These are phyloP conservation scores for Lasius fuliginosus DNA, from an alignment of 2,888 invertebrate species.

Conservation along the genomic window DNA sequence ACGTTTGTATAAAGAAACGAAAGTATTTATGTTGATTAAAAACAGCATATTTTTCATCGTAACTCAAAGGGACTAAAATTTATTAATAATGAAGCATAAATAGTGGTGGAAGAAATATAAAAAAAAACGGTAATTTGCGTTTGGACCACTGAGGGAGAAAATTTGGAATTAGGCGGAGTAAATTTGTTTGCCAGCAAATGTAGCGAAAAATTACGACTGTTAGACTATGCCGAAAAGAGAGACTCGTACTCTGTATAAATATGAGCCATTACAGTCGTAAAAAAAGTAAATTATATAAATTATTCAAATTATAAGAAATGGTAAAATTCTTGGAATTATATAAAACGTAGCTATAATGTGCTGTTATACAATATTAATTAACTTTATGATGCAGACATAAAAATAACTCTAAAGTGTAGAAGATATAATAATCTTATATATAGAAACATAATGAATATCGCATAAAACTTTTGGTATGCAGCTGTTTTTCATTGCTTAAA, in stretches of 20 bases:
- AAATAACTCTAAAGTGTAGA: not conserved
- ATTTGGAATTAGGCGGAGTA: slow-evolving; percentile 54
- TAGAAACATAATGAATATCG: not conserved
- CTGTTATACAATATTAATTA: not conserved
- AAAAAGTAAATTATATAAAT: slow-evolving; percentile 11
- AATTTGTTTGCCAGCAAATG: slow-evolving; percentile 78
- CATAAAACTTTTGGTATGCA: not conserved
- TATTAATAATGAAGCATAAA: slow-evolving; percentile 26
- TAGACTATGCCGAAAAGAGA: not conserved
- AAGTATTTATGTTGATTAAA: slow-evolving; percentile 18
- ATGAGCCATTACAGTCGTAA: not conserved
- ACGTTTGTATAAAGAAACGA: not conserved
- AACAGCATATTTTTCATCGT: slow-evolving; percentile 1
- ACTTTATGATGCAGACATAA: not conserved
- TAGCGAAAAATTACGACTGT: slow-evolving; percentile 79
- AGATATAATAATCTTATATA: slow-evolving; percentile 6
- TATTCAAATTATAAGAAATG: not conserved
- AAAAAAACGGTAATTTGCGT: slow-evolving; percentile 27
- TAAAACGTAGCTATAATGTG: not conserved
- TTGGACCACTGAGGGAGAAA: slow-evolving; percentile 18
- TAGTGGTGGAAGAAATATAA: slow-evolving; percentile 7
- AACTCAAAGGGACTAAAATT: not conserved
- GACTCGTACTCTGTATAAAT: not conserved
- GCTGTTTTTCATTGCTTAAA: not conserved
- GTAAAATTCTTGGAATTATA: not conserved